These are phyloP conservation scores for mouse (Mus musculus) DNA, from an alignment of 2,113 vertebrate genomes.

Conservation along the genomic window GRCm39 chr7:115384501-115385000, in stretches of 20 bases:
- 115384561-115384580: neutral
- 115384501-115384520: neutral
- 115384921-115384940: neutral
- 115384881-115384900: neutral
- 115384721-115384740: neutral
- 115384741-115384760: neutral
- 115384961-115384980: neutral
- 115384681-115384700: neutral
- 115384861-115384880: neutral
- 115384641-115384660: neutral
- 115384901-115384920: neutral
- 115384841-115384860: neutral
- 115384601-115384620: neutral
- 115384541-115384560: slow-evolving; percentile 16
- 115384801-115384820: neutral
- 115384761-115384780: neutral
- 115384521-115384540: neutral
- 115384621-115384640: neutral
- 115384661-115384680: neutral
- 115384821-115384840: neutral
- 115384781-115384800: neutral
- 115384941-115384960: neutral
- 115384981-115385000: neutral
- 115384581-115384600: neutral
- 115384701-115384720: neutral